These are phyloP conservation scores for Myotis findleyi DNA, from an alignment of 2,797 vertebrate species.

Conservation along the genomic window DNA sequence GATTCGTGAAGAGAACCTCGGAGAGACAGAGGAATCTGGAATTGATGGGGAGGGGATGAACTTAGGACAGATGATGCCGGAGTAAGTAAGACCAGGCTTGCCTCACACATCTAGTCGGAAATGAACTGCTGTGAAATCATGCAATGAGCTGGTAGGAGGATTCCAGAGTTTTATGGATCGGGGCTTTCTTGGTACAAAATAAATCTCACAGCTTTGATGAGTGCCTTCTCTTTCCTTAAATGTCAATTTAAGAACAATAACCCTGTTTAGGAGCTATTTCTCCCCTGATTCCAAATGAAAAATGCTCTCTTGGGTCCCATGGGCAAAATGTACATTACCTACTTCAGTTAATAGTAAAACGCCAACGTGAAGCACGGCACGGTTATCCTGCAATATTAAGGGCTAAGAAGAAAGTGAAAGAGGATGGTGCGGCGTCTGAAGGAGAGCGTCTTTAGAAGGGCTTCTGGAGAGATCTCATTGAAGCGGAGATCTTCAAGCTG, in stretches of 20 bases:
- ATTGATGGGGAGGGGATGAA: neutral
- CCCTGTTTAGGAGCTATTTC: neutral
- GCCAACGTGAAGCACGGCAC: slow-evolving; percentile 37
- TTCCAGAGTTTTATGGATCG: neutral
- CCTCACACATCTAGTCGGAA: neutral
- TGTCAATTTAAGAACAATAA: slow-evolving; percentile 54
- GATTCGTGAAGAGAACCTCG: neutral
- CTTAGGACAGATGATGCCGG: neutral
- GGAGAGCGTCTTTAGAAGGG: neutral
- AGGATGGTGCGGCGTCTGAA: neutral
- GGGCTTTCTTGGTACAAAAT: neutral
- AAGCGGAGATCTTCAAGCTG: neutral
- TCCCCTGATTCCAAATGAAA: slow-evolving; percentile 59
- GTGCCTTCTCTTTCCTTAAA: slow-evolving; percentile 6
- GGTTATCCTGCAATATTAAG: slow-evolving; percentile 39
- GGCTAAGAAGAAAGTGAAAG: slow-evolving; percentile 25
- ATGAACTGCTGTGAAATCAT: neutral
- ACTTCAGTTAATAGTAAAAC: slow-evolving; percentile 48
- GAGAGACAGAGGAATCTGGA: neutral
- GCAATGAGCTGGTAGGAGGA: neutral
- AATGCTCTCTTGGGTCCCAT: slow-evolving; percentile 57
- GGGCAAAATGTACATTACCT: slow-evolving; percentile 35
- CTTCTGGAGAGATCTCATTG: neutral
- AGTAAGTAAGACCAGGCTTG: neutral
- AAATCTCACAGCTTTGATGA: neutral